A percentile compares a stretch with the other conserved stretches of the same genome.
Evolutionary conservation across 2,113 vertebrate species (phyloP).

Genomic region (Phrynosoma blainvillii): DNA sequence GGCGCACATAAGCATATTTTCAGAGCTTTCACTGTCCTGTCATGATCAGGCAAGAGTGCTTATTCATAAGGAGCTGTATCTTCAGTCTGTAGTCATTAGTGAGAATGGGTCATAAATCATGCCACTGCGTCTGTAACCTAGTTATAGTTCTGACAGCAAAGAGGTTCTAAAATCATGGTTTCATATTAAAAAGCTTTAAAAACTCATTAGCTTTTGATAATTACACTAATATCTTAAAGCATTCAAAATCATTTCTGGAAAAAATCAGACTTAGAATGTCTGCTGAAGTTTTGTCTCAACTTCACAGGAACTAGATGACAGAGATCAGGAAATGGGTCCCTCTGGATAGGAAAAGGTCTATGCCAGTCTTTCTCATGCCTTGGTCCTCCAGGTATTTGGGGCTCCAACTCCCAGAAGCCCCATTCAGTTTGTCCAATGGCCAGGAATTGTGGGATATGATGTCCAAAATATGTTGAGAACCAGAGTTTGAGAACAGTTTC

Average conservation of each 20-base stretch:
- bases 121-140: constrained; percentile 73
- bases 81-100: constrained; percentile 68
- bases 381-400: not conserved
- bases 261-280: constrained; percentile 53
- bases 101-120: constrained; percentile 76
- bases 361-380: not conserved
- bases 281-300: constrained; percentile 60
- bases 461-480: too few relatives aligned
- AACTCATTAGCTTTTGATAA: constrained; percentile 78
- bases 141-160: constrained; percentile 69
- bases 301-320: constrained; percentile 50
- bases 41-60: constrained; percentile 26
- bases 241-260: constrained; percentile 73
- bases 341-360: constrained; percentile 39
- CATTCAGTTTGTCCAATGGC: too few relatives aligned
- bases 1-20: constrained; percentile 36
- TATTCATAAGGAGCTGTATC: constrained; percentile 60
- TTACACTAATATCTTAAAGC: constrained; percentile 77
- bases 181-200: constrained; percentile 76
- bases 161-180: constrained; percentile 72
- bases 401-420: not conserved
- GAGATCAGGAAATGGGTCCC: constrained; percentile 35
- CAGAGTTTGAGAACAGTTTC: too few relatives aligned
- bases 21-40: constrained; percentile 43
- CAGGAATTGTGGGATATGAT: too few relatives aligned